These are phyloP conservation scores for Pseudomyrmex concolor DNA, from an alignment of 1,140 invertebrate species.

Conservation along the genomic window DNA sequence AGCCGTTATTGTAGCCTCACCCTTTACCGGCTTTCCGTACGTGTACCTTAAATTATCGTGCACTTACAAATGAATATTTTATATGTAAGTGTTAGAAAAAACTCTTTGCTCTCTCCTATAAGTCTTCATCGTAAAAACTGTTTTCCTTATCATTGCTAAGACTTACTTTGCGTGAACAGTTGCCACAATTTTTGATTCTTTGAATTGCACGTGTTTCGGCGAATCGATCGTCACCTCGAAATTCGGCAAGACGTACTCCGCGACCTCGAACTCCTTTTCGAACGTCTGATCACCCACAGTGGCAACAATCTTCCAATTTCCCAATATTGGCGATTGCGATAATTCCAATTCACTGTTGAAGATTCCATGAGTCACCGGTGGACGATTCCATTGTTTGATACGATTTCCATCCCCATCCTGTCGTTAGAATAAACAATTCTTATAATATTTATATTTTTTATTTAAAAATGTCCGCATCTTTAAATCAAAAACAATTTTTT, in stretches of 20 bases:
- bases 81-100: no score
- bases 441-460: no score
- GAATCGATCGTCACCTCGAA: constrained; percentile 94
- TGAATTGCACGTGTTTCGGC: constrained; percentile 92
- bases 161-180: constrained; percentile 94
- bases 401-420: constrained; percentile 92
- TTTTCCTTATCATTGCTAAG: not conserved
- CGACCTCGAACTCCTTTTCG: constrained; percentile 91
- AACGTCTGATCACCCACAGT: constrained; percentile 88
- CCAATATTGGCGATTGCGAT: constrained; percentile 94
- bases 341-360: constrained; percentile 92
- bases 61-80: constrained; percentile 67
- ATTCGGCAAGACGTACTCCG: constrained; percentile 96
- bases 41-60: constrained; percentile 87
- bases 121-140: not conserved
- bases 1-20: constrained; percentile 91
- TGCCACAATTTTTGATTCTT: constrained; percentile 90
- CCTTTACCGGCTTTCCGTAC: constrained; percentile 93
- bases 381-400: constrained; percentile 92
- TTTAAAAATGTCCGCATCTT: no score
- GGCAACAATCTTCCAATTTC: constrained; percentile 93
- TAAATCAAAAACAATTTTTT: no score
- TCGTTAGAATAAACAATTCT: no score
- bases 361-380: constrained; percentile 90
- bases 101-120: no score